phyloP scores from a whole-genome alignment of 2,113 vertebrate species.

The Antechinus flavipes region DNA sequence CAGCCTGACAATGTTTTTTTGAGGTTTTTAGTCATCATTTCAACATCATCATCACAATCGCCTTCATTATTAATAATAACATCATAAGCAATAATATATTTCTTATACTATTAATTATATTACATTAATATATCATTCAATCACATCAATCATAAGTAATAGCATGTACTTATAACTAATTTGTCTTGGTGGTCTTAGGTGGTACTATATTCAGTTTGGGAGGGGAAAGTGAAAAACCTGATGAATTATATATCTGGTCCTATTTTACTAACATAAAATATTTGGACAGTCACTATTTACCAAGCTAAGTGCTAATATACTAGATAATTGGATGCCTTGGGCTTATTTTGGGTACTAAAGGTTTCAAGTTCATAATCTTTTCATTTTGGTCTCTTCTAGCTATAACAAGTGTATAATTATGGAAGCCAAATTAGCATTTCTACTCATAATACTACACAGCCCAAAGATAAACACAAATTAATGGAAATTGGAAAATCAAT shows the following conservation, averaged over 20 bases:
- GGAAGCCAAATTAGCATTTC: constrained; percentile 63
- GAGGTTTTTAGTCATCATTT: not conserved
- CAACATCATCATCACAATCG: not conserved
- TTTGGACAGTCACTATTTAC: not conserved
- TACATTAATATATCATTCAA: not conserved
- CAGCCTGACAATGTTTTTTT: not conserved
- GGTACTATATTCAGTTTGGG: not conserved
- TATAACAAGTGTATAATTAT: not conserved
- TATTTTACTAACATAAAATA: constrained; percentile 37
- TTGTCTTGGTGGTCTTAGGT: not conserved
- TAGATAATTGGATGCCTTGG: not conserved
- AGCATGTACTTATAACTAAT: not conserved
- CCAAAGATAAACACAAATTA: constrained; percentile 76
- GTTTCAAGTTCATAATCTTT: constrained; percentile 58
- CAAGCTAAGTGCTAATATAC: constrained; percentile 15
- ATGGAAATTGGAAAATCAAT: constrained; percentile 84
- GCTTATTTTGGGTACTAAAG: constrained; percentile 51
- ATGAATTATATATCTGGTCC: not conserved
- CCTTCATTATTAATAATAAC: not conserved
- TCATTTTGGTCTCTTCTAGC: constrained; percentile 52
- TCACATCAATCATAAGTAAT: not conserved
- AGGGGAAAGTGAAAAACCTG: not conserved
- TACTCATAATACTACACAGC: constrained; percentile 62
- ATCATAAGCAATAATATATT: not conserved
- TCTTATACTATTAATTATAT: not conserved